Evolutionary conservation across 92 coral and sea anemone genomes (phyloP), one percentile per base, ranked within the genome.

Genomic region (Porites rus): DNA sequence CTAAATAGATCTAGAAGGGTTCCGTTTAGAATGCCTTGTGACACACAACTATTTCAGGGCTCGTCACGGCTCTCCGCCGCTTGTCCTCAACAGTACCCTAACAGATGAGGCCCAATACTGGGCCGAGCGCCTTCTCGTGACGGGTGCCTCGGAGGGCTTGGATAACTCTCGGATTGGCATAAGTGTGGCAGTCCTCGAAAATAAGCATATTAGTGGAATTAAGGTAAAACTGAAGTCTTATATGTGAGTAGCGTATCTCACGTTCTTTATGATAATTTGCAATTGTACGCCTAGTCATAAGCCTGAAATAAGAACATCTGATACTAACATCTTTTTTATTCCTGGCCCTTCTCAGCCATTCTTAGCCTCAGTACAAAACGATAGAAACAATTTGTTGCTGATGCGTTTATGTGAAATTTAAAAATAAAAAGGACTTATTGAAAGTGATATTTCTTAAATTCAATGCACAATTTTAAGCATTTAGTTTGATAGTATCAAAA

Each of bases 41-140:
- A 92, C 98, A 56, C 94, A 91, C 79, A 97, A 97, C 61, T 94
- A 95, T 81, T 95, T 89, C 84, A 89, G 99, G 43, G 99, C 99
- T 10, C 97, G 95, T 54, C 99, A 97, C 82, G 96, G 97, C 62
- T 89, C 96, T 79, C 89, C 97, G 4, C 99, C 99, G 3, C 84
- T 97, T 50, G 92, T 92, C 24, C 87, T 94, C 69, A 87, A 92
- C 75, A 88, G 92, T 70, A 77, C 88, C 68, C 96, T 97, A 4
- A 95, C 92, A 59, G 98, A 95, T 77, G 97, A 96, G 78, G 99
- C 99, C 59, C 99, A 97, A 77, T 91, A 97, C 86, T 97, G 99
- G 99, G 99, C 99, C 43, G 99, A 97, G 89, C 95, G 98, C 65
- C 94, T 94, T 64, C 94, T 94, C 56, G 98, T 94, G 51, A 94